Evolutionary conservation across 2,113 vertebrate genomes (phyloP).

Genomic region (Falco punctatus): DNA sequence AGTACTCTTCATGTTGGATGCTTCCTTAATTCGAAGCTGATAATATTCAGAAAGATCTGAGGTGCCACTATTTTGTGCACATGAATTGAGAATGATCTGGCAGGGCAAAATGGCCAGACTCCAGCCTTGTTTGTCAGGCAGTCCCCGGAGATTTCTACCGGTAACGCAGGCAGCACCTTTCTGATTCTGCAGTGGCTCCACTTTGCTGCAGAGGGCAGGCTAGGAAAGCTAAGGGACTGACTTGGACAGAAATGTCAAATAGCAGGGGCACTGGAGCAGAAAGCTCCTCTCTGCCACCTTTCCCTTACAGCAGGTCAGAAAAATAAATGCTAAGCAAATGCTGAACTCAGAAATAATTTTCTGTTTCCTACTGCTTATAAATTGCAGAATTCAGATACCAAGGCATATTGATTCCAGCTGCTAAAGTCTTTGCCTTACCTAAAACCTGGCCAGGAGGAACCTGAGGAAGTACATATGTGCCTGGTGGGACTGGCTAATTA

Average conservation of each 20-base stretch:
- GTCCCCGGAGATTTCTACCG: not conserved
- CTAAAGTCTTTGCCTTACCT: not conserved
- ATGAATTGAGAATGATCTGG: not conserved
- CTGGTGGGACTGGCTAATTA: not conserved
- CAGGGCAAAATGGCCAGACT: not conserved
- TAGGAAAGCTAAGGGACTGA: not conserved
- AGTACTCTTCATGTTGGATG: not conserved
- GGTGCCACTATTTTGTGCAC: not conserved
- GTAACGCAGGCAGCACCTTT: not conserved
- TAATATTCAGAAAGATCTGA: not conserved
- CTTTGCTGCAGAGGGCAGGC: not conserved
- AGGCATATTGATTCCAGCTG: not conserved
- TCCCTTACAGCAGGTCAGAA: not conserved
- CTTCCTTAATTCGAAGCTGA: not conserved
- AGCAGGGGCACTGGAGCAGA: not conserved
- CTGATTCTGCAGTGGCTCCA: not conserved
- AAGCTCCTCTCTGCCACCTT: not conserved
- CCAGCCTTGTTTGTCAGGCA: not conserved
- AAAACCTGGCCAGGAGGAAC: not conserved
- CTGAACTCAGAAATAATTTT: not conserved
- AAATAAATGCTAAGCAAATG: not conserved
- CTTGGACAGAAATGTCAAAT: not conserved
- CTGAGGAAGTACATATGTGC: not conserved
- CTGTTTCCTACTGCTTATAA: not conserved
- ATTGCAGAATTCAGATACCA: not conserved